A percentile compares a stretch with the other conserved stretches of the same genome.
These are phyloP conservation scores for Drosophila prolongata DNA, from an alignment of 2,888 invertebrate genomes.

Conservation along the genomic window DNA sequence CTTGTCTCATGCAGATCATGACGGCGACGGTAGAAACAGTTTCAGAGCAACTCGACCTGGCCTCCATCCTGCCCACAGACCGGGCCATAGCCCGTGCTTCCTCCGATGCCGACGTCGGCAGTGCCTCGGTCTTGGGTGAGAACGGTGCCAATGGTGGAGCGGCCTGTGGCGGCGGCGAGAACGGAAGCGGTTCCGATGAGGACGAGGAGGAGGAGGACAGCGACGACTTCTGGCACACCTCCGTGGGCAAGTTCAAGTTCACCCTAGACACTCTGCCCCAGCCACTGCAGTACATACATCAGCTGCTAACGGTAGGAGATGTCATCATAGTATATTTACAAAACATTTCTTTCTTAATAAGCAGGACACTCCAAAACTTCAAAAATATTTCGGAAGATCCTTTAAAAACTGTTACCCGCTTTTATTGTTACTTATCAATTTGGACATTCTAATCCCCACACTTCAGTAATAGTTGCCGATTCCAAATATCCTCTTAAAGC, in stretches of 20 bases:
- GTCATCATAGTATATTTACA: too few relatives aligned
- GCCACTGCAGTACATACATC: constrained; percentile 96
- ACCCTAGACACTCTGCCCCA: constrained; percentile 94
- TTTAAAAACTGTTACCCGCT: too few relatives aligned
- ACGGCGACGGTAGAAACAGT: constrained; percentile 98
- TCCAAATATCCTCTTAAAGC: too few relatives aligned
- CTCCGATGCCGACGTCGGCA: constrained; percentile 94
- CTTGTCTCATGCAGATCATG: constrained; percentile 89
- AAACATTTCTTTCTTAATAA: too few relatives aligned
- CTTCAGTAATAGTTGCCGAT: too few relatives aligned
- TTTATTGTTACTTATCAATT: too few relatives aligned
- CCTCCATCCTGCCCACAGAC: constrained; percentile 92
- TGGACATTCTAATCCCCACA: too few relatives aligned
- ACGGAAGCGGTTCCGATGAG: constrained; percentile 89
- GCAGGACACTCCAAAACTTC: too few relatives aligned
- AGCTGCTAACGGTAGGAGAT: constrained; percentile 88
- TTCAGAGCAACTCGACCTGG: constrained; percentile 94
- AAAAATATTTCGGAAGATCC: too few relatives aligned
- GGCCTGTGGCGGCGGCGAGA: constrained; percentile 86
- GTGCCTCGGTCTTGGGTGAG: constrained; percentile 88
- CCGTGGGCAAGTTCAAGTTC: constrained; percentile 96
- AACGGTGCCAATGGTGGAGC: constrained; percentile 86
- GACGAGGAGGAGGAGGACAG: constrained; percentile 88
- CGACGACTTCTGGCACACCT: constrained; percentile 96
- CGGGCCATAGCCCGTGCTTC: constrained; percentile 94